These are phyloP conservation scores for Lophochroa leadbeateri DNA, from an alignment of 2,113 vertebrate genomes.

Conservation along the genomic window DNA sequence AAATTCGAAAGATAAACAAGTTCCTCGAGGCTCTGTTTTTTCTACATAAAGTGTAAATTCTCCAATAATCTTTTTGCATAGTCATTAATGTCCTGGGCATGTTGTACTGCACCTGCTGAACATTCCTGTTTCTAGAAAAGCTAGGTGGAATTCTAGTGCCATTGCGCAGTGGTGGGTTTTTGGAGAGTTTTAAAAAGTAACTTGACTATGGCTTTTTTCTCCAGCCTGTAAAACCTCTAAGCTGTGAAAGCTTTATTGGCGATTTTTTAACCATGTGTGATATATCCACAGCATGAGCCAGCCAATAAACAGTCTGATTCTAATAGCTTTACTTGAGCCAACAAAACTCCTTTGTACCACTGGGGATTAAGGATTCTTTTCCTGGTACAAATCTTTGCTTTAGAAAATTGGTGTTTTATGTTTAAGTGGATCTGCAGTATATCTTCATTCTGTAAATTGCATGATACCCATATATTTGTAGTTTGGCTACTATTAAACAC, in stretches of 20 bases:
- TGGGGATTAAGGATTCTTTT: background rate
- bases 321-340: conserved; percentile 20
- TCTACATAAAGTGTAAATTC: background rate
- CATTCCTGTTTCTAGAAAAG: background rate
- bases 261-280: background rate
- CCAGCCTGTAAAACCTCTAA: background rate
- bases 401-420: background rate
- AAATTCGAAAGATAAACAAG: background rate
- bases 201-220: background rate
- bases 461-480: background rate
- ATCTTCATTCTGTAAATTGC: background rate
- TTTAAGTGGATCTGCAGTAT: background rate
- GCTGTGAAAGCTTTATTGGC: conserved; percentile 19
- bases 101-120: background rate
- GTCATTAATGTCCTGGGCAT: background rate
- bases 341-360: background rate
- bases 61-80: background rate
- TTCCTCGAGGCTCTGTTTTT: background rate
- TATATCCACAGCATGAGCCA: background rate
- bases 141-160: background rate
- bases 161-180: background rate
- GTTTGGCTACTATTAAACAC: background rate
- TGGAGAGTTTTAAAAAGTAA: conserved; percentile 1
- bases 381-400: background rate
- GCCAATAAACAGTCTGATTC: background rate